These are phyloP conservation scores for Picathartes gymnocephalus DNA, from an alignment of 2,113 vertebrate genomes.

Conservation along the genomic window DNA sequence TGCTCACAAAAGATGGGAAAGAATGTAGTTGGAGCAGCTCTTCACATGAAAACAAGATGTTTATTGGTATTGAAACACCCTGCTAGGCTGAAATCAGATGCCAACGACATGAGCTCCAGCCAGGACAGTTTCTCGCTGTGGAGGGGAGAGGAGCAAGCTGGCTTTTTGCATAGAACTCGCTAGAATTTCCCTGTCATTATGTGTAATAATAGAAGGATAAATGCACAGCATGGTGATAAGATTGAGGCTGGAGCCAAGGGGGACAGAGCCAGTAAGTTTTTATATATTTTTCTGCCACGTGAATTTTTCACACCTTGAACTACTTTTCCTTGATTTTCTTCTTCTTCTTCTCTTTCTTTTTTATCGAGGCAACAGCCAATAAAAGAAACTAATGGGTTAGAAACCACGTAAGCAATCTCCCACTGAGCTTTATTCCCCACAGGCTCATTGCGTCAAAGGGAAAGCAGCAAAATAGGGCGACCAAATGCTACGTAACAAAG, in stretches of 20 bases:
- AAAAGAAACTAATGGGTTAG: conserved; percentile 20
- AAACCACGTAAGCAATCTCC: conserved; percentile 25
- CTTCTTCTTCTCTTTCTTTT: background rate
- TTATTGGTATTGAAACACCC: conserved; percentile 53
- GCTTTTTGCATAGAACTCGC: background rate
- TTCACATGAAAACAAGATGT: conserved; percentile 52
- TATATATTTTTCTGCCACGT: background rate
- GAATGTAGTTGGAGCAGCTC: conserved; percentile 45
- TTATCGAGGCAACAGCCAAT: background rate
- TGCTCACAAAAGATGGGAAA: conserved; percentile 39
- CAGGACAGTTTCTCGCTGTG: background rate
- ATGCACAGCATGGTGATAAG: background rate
- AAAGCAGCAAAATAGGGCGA: conserved; percentile 45
- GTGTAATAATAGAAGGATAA: conserved; percentile 10
- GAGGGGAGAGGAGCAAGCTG: background rate
- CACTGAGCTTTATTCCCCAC: conserved; percentile 24
- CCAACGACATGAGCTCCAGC: background rate
- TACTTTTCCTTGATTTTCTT: background rate
- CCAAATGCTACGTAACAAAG: background rate
- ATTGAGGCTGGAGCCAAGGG: conserved; percentile 7
- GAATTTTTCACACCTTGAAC: conserved; percentile 44
- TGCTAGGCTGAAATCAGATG: conserved; percentile 49
- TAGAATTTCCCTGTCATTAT: conserved; percentile 1
- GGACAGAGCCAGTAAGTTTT: background rate
- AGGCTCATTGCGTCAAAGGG: conserved; percentile 29